Evolutionary conservation across 2,797 vertebrate genomes (phyloP), one percentile per base, ranked within the genome.

Genomic region (Paguma larvata): DNA sequence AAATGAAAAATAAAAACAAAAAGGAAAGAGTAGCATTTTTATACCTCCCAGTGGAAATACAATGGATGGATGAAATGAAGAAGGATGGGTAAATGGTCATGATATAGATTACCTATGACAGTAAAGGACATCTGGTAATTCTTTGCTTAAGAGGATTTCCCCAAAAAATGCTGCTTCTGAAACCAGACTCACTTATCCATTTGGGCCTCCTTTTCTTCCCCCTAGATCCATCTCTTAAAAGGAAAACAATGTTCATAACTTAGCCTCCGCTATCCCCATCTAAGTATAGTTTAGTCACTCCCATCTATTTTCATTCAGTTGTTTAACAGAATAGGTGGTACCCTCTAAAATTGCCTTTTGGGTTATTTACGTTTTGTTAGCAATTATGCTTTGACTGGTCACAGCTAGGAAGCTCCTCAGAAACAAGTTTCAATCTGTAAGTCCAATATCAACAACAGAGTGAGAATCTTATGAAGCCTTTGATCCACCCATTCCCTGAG

Each of bases 271-370:
- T 41, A 34, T 5, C 27, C 46, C 44, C 16, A 46, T 18, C n/a
- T 79, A 56, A 82, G 30, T 23, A 44, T 14, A 13, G 14, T n/a
- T 85, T 59, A 95, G 70, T 82, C 6, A 79, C 73, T 23, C 25
- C 34, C 27, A 70, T 34, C 44, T 73, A 91, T 88, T 96, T 96
- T 85, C 78, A 59, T 85, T 72, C 30, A 38, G 46, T 13, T 95
- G 70, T 77, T 85, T 34, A 38, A 56, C 6, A 80, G 18, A 65
- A 15, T 51, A 56, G 86, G 12, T 48, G 6, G 2, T n/a, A 89
- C 21, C 34, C 41, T 51, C 44, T 87, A 77, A 91, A 85, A 77
- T 4, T 59, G 19, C 23, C 63, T 87, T 95, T 53, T 44, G 9
- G 6, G 89, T 85, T 79, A 83, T 25, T 59, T 51, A 88, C n/a